Conservation (phyloP, 2,888 invertebrate genomes). For the Agrotis ipsilon region DNA sequence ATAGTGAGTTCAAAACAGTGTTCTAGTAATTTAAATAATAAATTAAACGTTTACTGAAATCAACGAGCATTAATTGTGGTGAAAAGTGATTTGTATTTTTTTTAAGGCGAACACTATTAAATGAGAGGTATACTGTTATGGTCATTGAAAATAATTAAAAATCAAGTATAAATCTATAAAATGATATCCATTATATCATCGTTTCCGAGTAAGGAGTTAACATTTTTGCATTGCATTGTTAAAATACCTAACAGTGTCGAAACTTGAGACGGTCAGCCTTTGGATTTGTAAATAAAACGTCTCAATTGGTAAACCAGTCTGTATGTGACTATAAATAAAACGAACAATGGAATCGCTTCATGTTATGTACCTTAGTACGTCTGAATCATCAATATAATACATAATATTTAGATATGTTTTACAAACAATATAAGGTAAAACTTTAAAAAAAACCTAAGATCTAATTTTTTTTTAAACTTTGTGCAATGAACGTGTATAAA, state of each 20-base stretch:
- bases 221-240: slow-evolving; percentile 6
- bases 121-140: no score
- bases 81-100: neutral
- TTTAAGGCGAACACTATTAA: no score
- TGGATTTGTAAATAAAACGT: slow-evolving; percentile 16
- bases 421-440: neutral
- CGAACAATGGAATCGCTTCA: neutral
- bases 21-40: neutral
- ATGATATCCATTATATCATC: no score
- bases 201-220: neutral
- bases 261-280: neutral
- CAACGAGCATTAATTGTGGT: neutral
- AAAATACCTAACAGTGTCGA: slow-evolving; percentile 2
- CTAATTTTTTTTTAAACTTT: neutral
- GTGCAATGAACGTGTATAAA: neutral
- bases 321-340: neutral
- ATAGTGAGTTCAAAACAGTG: neutral
- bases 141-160: neutral
- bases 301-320: neutral
- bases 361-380: neutral
- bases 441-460: neutral
- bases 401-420: neutral
- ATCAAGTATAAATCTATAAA: neutral
- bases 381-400: neutral
- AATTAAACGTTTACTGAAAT: neutral